phyloP scores from a whole-genome alignment of 92 coral and sea anemone genomes.

The Porites cylindrica region DNA sequence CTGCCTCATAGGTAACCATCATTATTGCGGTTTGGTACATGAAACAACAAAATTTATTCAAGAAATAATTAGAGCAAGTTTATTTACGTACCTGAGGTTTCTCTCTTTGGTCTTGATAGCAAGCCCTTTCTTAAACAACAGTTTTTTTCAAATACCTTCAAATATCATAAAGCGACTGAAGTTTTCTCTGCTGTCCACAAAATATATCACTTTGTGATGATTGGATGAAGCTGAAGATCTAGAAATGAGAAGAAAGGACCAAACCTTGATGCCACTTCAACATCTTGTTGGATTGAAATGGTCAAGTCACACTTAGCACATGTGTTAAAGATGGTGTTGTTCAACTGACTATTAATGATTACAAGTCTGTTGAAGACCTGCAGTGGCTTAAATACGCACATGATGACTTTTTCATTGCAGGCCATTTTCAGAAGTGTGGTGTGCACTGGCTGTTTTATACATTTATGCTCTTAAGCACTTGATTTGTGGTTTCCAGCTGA shows the following conservation, averaged over 20 bases:
- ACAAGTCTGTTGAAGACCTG: constrained; percentile 49
- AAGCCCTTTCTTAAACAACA: too few relatives aligned
- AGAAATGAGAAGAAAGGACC: background rate
- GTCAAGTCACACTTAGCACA: constrained; percentile 1
- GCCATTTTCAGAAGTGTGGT: constrained; percentile 35
- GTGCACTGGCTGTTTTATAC: constrained; percentile 38
- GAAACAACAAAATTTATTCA: background rate
- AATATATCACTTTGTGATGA: background rate
- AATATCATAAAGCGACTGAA: too few relatives aligned
- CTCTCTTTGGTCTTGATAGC: too few relatives aligned
- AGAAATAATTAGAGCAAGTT: background rate
- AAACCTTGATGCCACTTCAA: background rate
- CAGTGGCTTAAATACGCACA: constrained; percentile 39
- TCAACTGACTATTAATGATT: constrained; percentile 23
- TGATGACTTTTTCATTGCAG: constrained; percentile 55
- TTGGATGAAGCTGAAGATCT: background rate
- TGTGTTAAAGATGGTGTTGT: constrained; percentile 19
- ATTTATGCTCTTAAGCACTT: constrained; percentile 28
- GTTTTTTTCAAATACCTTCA: too few relatives aligned
- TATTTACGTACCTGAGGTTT: background rate
- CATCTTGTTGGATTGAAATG: too few relatives aligned
- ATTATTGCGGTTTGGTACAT: background rate
- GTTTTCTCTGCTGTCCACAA: background rate
- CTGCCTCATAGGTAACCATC: background rate
- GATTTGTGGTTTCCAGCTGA: constrained; percentile 60